Evolutionary conservation across 2,113 vertebrate species (phyloP), one percentile per base, ranked within the genome.

Genomic region (Pseudorectes ferrugineus): DNA sequence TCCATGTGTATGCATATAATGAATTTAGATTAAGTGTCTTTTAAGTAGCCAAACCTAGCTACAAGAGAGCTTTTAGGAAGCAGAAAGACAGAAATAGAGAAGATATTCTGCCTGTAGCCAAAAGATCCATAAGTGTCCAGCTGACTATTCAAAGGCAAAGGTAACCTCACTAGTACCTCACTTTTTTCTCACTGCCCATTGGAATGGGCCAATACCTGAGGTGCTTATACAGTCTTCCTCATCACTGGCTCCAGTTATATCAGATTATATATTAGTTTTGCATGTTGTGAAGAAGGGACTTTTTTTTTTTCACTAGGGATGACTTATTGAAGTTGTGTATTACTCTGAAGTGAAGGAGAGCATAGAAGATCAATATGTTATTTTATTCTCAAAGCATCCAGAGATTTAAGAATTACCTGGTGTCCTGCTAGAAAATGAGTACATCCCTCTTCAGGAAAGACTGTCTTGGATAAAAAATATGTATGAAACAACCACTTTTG

Each of bases 191-290:
- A 46, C 14, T 66, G 16, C 6, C 11, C 1, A 0, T 11, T 67
- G 17, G 29, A 17, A 23, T 26, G 21, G 6, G 4, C 36, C 46
- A 62, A 31, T 33, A 58, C 3, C 5, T 1, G 0, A 6, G 3
- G 36, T 65, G 9, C 4, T 62, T 85, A 6, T 46, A 12, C 6
- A 46, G 29, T 63, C 23, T 74, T 70, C 7, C 19, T 15, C 65
- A 59, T n/a, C 71, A 31, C 7, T 45, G 38, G 4, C 8, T 81
- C 7, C 29, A 42, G 2, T 55, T 76, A 62, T 45, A 71, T 66
- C 29, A 42, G 38, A 45, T 42, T 67, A 57, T 67, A 11, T 42
- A n/a, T 31, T 16, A 46, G 12, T 28, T 40, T 78, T 3, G 1
- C 20, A 31, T 29, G 15, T 31, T 57, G 9, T 46, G 42, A 77